Base-by-base conservation (phyloP, 2,113 vertebrate species). In the Nothocercus julius region DNA sequence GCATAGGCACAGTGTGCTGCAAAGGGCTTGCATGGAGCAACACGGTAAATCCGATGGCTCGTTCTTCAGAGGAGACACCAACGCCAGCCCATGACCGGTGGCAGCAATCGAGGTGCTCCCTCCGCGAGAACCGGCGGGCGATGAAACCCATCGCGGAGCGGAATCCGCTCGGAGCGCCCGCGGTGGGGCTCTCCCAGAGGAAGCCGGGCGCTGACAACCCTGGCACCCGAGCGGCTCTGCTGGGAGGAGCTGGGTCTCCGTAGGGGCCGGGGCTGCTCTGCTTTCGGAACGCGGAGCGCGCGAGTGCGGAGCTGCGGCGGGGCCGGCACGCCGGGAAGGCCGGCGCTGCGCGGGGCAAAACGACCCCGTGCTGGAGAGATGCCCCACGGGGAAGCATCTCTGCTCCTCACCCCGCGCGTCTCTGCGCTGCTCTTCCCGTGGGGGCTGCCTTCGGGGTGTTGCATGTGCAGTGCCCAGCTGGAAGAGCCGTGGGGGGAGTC, bases 161-260 rank as follows among this genome's bases (percentile, higher is more conserved):
- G 47, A 91, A 92, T 93, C 90, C 95, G 84, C 88, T 96, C 93
- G 88, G 85, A 91, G 49, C 49, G 0, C 90, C 79, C n/a, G 2
- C 61, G 67, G 15, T 44, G 54, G 27, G 30, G 45, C 66, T 1
- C 5, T 1, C 34, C 63, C 88, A 85, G 88, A 77, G 93, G 80
- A 91, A 88, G 45, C 54, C 83, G 88, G 93, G 95, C 93, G n/a
- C 68, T 34, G 22, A 6, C 80, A 74, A 4, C 2, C 5, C 89
- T 97, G 96, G 96, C 96, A 96, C 86, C 4, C 13, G 83, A 14
- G 49, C 16, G 87, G 6, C 77, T 83, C 96, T 97, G 96, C 92
- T 97, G 95, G 42, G 53, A 90, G 59, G 95, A 95, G 69, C 83
- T n/a, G 92, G 94, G 96, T 96, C 96, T 95, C 95, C 92, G 96